phyloP scores from a whole-genome alignment of 2,888 invertebrate genomes.

The Drosophila birchii region DNA sequence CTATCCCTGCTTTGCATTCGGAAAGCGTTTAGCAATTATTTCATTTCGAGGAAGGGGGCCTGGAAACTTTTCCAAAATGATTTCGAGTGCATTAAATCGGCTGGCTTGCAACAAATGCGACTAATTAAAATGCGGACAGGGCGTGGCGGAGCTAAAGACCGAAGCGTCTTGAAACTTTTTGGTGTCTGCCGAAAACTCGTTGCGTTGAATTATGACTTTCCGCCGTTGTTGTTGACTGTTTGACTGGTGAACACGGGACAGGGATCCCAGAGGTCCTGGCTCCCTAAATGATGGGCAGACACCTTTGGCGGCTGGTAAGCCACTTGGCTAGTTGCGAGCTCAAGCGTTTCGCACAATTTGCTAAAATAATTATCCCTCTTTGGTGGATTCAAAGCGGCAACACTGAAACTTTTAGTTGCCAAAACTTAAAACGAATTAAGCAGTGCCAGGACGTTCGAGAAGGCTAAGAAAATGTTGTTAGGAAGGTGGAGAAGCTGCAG shows the following conservation, averaged over 20 bases:
- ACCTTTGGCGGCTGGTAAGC: slow-evolving; percentile 21
- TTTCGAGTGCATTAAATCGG: slow-evolving; percentile 79
- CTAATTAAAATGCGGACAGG: slow-evolving; percentile 73
- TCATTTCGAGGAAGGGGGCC: slow-evolving; percentile 58
- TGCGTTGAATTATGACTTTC: slow-evolving; percentile 63
- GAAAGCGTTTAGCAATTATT: slow-evolving; percentile 76
- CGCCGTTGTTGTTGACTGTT: slow-evolving; percentile 40
- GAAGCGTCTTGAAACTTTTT: slow-evolving; percentile 56
- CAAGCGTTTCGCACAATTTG: slow-evolving; percentile 69
- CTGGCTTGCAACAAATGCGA: slow-evolving; percentile 76
- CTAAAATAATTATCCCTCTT: slow-evolving; percentile 78
- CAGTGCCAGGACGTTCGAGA: slow-evolving; percentile 56
- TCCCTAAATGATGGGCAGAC: slow-evolving; percentile 18
- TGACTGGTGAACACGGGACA: slow-evolving; percentile 40
- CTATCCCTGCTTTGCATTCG: slow-evolving; percentile 67
- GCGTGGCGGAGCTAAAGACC: slow-evolving; percentile 42
- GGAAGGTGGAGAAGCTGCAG: not conserved
- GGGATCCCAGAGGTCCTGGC: slow-evolving; percentile 1
- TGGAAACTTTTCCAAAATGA: slow-evolving; percentile 66
- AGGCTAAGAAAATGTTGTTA: slow-evolving; percentile 2
- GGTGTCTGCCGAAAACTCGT: slow-evolving; percentile 34
- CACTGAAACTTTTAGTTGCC: slow-evolving; percentile 71
- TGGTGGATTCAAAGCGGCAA: slow-evolving; percentile 73
- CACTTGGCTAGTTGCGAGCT: slow-evolving; percentile 40
- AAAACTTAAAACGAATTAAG: slow-evolving; percentile 72